phyloP scores from a whole-genome alignment of 1,140 invertebrate species.

The Lasioglossum baleicum region DNA sequence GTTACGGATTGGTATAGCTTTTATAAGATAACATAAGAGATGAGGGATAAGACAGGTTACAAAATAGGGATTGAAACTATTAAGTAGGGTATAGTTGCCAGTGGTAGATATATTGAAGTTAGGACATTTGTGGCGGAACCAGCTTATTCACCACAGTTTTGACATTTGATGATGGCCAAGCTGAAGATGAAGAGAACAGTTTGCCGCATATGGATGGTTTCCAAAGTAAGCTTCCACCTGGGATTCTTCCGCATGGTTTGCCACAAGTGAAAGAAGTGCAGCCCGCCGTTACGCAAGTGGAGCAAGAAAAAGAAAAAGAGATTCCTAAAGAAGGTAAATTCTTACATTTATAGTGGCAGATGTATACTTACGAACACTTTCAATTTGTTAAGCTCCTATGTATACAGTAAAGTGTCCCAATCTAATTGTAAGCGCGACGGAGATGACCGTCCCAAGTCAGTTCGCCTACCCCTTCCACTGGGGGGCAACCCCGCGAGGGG shows the following conservation, averaged over 20 bases:
- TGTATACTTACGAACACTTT: too few relatives aligned
- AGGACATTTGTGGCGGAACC: slow-evolving; percentile 75
- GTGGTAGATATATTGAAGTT: slow-evolving; percentile 64
- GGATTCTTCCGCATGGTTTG: slow-evolving; percentile 93
- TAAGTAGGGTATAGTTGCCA: slow-evolving; percentile 36
- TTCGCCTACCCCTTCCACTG: too few relatives aligned
- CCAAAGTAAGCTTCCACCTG: slow-evolving; percentile 93
- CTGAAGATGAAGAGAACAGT: slow-evolving; percentile 96
- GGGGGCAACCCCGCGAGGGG: too few relatives aligned
- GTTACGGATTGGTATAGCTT: slow-evolving; percentile 2
- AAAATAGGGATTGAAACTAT: slow-evolving; percentile 10
- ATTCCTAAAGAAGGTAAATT: slow-evolving; percentile 83
- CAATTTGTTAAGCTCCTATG: too few relatives aligned
- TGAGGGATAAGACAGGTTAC: too few relatives aligned
- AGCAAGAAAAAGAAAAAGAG: slow-evolving; percentile 88
- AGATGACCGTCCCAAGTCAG: too few relatives aligned
- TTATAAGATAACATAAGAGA: not conserved
- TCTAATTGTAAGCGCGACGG: too few relatives aligned
- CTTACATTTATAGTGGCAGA: too few relatives aligned
- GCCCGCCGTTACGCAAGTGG: slow-evolving; percentile 90
- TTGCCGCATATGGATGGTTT: slow-evolving; percentile 87
- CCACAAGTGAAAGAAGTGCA: slow-evolving; percentile 97
- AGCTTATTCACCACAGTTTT: slow-evolving; percentile 98
- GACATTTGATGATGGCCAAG: slow-evolving; percentile 98
- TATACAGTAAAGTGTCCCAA: too few relatives aligned